Conservation (phyloP, 1,140 invertebrate genomes). For the Achatina immaculata region DNA sequence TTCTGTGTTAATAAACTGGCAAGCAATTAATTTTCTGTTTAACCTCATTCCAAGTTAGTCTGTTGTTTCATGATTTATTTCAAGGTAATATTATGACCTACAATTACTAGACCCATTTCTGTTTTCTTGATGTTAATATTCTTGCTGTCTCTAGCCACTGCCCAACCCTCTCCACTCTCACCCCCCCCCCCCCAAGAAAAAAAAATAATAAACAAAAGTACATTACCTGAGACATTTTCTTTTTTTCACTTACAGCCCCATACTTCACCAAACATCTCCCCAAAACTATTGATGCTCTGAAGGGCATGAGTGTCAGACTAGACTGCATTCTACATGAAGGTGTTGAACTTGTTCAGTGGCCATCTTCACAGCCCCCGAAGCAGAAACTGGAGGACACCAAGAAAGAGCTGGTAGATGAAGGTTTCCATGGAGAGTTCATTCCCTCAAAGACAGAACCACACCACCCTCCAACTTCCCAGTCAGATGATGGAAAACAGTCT, state of each 20-base stretch:
- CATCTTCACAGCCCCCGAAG: slow-evolving; percentile 7
- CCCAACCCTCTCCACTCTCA: too few relatives aligned
- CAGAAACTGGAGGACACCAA: slow-evolving; percentile 44
- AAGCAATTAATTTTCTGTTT: too few relatives aligned
- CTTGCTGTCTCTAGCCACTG: too few relatives aligned
- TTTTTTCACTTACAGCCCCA: slow-evolving; percentile 55
- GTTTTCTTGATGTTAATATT: too few relatives aligned
- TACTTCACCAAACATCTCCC: slow-evolving; percentile 68
- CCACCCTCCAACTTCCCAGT: neutral
- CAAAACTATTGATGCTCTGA: slow-evolving; percentile 61
- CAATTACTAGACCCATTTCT: too few relatives aligned
- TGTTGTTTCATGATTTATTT: too few relatives aligned
- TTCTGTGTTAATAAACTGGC: too few relatives aligned
- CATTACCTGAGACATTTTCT: too few relatives aligned
- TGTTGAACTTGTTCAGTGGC: slow-evolving; percentile 51
- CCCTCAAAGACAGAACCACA: slow-evolving; percentile 20
- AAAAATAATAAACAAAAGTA: too few relatives aligned
- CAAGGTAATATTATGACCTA: too few relatives aligned
- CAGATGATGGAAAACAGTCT: slow-evolving; percentile 1
- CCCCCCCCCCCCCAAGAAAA: too few relatives aligned
- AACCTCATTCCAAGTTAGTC: too few relatives aligned
- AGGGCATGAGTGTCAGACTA: slow-evolving; percentile 61
- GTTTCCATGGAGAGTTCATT: slow-evolving; percentile 59
- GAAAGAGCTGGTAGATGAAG: slow-evolving; percentile 49
- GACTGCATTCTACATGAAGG: slow-evolving; percentile 62